Evolutionary conservation across 2,888 invertebrate species (phyloP), one percentile per base, ranked within the genome.

Genomic region (Lasioglossum marginatum): DNA sequence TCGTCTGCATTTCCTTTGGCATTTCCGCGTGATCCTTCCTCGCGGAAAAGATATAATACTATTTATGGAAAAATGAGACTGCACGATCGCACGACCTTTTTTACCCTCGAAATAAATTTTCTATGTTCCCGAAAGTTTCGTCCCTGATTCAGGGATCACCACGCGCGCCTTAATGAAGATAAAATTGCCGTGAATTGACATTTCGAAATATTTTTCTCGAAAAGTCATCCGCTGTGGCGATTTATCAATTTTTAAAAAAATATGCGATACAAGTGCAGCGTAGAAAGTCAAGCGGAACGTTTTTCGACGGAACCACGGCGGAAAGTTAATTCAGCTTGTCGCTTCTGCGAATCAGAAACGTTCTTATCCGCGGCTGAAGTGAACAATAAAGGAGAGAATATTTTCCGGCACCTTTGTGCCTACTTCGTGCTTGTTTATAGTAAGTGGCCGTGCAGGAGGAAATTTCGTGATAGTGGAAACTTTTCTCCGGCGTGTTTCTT

Each of bases 401-500:
- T 84, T 73, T 48, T 57, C 60, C 34, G 45, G 37, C 23, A 70
- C 6, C 31, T 72, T 70, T n/a, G 52, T 37, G 63, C 43, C 57
- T 34, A 40, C 27, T 48, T 73, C 37, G 19, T n/a, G 27, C 71
- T 72, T 77, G 77, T 84, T 77, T 66, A 57, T 57, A 66, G 57
- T 12, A 71, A 66, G 48, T 52, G 63, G 43, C 52, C 27, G 74
- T 37, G 34, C 60, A 63, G 57, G 31, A 70, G 57, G 73, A 75
- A 75, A 52, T 70, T 40, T 52, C 68, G 34, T 45, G 77, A 70
- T 43, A 48, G 70, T 31, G 34, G 31, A 45, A 73, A 83, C 43
- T 72, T 83, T 71, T n/a, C 70, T n/a, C 27, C 82, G 68, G n/a
- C 45, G 40, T 73, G 52, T 73, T 85, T 60, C 57, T 79, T 75